Evolutionary conservation across 2,113 vertebrate species (phyloP).

Genomic region (Ophiodon elongatus): DNA sequence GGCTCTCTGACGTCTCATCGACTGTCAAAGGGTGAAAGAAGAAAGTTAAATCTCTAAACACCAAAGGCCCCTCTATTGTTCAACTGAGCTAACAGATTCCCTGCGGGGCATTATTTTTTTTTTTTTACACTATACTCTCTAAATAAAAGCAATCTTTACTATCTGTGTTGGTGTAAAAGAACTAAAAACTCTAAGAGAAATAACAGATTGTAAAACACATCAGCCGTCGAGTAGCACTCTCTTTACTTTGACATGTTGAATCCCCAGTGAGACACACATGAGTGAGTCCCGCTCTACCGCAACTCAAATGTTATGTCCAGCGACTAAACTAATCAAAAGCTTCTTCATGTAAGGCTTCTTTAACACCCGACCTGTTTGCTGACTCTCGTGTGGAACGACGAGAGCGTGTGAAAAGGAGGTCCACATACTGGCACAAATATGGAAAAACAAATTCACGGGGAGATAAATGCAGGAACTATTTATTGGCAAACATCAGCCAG

Average conservation of each 20-base stretch:
- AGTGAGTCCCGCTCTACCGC: too few species aligned
- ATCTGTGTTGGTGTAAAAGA: neutral
- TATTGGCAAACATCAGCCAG: too few species aligned
- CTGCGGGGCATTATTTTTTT: neutral
- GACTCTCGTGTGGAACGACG: neutral
- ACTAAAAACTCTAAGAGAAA: too few species aligned
- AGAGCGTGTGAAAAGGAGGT: neutral
- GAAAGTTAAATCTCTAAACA: neutral
- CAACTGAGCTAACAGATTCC: neutral
- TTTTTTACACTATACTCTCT: neutral
- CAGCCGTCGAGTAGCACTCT: neutral
- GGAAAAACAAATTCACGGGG: neutral
- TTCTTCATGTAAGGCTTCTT: too few species aligned
- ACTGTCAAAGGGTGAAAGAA: constrained; percentile 8
- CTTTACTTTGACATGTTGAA: too few species aligned
- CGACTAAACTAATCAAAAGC: too few species aligned
- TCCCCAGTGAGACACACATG: neutral
- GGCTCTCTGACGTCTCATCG: constrained; percentile 19
- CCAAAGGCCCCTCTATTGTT: neutral
- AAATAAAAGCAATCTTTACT: neutral
- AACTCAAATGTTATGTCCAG: neutral
- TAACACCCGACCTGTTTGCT: neutral
- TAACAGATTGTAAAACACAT: neutral
- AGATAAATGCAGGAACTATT: too few species aligned
- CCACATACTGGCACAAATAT: neutral